These are phyloP conservation scores for Stegodyphus dumicola DNA, from an alignment of 1,140 invertebrate species.

Conservation along the genomic window DNA sequence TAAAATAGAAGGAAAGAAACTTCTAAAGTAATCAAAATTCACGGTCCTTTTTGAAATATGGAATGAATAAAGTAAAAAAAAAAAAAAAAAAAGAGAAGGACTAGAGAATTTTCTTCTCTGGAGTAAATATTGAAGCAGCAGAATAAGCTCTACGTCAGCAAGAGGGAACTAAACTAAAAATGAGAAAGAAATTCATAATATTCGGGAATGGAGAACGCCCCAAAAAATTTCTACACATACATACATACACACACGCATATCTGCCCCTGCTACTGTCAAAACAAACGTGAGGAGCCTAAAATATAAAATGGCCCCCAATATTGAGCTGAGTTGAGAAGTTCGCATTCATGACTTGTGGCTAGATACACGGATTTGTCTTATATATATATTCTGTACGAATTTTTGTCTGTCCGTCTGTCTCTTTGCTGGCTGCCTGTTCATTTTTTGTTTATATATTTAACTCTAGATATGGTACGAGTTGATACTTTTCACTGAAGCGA, in stretches of 20 bases:
- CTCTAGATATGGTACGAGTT: neutral
- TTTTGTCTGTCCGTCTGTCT: conserved; percentile 5
- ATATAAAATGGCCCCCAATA: conserved; percentile 8
- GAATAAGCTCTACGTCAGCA: conserved; percentile 13
- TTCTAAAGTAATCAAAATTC: conserved; percentile 10
- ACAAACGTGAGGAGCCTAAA: conserved; percentile 25
- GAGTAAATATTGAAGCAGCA: conserved; percentile 24
- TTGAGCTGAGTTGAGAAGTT: neutral
- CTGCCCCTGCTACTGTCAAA: conserved; percentile 3
- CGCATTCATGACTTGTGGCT: conserved; percentile 23
- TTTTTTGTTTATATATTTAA: conserved; percentile 10
- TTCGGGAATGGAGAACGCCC: neutral
- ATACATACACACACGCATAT: neutral
- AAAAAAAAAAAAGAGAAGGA: neutral
- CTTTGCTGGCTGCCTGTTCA: neutral
- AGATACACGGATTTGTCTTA: conserved; percentile 23
- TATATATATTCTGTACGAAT: neutral
- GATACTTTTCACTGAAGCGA: neutral
- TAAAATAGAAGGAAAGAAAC: neutral
- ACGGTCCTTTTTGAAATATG: neutral
- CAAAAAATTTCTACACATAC: neutral
- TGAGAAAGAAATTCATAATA: conserved; percentile 16
- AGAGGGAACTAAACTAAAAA: conserved; percentile 5
- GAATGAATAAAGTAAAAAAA: neutral
- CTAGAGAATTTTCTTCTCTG: neutral